phyloP scores from a whole-genome alignment of 2,888 invertebrate species.

The Leucophenga maculata region DNA sequence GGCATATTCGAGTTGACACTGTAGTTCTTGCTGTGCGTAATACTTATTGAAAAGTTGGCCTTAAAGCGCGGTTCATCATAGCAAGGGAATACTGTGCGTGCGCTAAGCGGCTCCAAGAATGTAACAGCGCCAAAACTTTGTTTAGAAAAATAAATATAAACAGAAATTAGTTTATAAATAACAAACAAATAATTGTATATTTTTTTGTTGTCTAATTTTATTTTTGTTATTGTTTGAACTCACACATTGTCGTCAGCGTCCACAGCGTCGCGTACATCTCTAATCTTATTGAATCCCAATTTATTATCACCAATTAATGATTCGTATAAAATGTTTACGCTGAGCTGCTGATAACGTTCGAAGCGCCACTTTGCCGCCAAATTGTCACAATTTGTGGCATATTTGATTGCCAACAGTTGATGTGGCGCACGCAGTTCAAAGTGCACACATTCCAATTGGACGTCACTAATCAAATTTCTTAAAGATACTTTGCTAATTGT shows the following conservation, averaged over 20 bases:
- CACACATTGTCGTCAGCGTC: background rate
- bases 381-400: background rate
- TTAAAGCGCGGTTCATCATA: slow-evolving; percentile 11
- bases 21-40: background rate
- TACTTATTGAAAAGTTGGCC: background rate
- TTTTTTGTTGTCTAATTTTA: background rate
- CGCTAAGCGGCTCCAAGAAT: background rate
- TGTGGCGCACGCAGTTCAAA: background rate
- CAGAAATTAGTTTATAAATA: background rate
- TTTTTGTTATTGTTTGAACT: background rate
- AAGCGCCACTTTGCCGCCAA: background rate
- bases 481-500: background rate
- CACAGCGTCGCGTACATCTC: too few relatives aligned
- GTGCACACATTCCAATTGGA: background rate
- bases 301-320: background rate
- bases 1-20: slow-evolving; percentile 1
- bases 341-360: slow-evolving; percentile 8
- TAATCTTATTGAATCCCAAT: background rate
- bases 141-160: too few relatives aligned
- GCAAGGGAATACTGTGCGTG: slow-evolving; percentile 11
- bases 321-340: slow-evolving; percentile 1
- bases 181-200: background rate
- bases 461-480: background rate
- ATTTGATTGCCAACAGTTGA: background rate
- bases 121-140: background rate